These are phyloP conservation scores for Cheirogaleus major DNA, from an alignment of 2,797 vertebrate species.

Conservation along the genomic window DNA sequence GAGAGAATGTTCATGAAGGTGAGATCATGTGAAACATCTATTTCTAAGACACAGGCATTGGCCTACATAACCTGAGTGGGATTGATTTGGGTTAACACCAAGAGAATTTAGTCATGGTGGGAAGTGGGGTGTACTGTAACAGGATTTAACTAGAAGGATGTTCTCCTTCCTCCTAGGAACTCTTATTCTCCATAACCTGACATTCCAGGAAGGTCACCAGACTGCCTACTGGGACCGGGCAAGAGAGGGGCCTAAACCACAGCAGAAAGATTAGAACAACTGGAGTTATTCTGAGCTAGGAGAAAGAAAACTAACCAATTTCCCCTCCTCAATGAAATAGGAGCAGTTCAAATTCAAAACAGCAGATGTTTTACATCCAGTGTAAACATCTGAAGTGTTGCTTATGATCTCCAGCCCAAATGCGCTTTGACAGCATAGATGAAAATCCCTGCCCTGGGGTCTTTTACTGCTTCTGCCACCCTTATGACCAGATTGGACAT, in stretches of 20 bases:
- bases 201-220: neutral
- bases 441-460: neutral
- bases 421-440: neutral
- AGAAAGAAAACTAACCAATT: neutral
- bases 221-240: neutral
- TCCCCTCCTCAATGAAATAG: neutral
- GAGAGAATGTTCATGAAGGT: neutral
- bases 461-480: neutral
- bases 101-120: neutral
- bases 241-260: neutral
- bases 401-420: neutral
- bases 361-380: neutral
- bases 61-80: neutral
- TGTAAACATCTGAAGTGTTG: neutral
- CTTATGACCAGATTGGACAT: neutral
- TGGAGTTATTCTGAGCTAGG: neutral
- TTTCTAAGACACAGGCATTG: neutral
- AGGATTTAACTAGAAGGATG: neutral
- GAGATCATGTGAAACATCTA: neutral
- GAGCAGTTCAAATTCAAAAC: constrained; percentile 16
- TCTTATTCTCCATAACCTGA: neutral
- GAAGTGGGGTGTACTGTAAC: neutral
- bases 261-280: neutral
- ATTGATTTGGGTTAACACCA: neutral
- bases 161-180: neutral